Percentiles rank a stretch among this genome's conserved stretches.
phyloP scores from a whole-genome alignment of 2,888 invertebrate genomes.

The Troglohyphantes excavatus region DNA sequence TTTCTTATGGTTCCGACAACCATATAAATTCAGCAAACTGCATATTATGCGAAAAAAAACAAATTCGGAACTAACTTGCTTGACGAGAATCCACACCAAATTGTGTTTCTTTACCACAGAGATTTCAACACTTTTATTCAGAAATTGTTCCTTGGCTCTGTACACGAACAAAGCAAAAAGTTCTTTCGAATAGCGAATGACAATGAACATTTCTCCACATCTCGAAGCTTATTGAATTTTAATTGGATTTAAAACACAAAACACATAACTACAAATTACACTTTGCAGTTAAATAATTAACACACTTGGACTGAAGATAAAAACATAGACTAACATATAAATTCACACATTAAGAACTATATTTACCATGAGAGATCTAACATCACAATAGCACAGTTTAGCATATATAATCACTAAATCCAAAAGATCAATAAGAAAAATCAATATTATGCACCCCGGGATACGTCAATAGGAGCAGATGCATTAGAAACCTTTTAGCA shows the following conservation, averaged over 20 bases:
- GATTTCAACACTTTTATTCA: no score
- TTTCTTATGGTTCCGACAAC: no score
- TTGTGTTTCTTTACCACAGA: no score
- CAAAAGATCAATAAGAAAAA: background rate
- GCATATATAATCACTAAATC: conserved; percentile 5
- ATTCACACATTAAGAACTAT: conserved; percentile 9
- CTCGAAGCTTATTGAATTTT: background rate
- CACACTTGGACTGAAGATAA: conserved; percentile 1
- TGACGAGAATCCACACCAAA: no score
- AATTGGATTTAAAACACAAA: background rate
- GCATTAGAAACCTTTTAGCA: no score
- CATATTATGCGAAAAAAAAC: no score
- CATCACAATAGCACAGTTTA: background rate
- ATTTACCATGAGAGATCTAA: background rate
- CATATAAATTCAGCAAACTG: no score
- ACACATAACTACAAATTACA: background rate
- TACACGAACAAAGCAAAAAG: background rate
- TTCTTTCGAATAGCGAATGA: background rate
- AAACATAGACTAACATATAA: background rate
- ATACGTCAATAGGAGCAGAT: background rate
- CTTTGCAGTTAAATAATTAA: background rate
- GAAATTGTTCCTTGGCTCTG: background rate
- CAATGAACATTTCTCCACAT: background rate
- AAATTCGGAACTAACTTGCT: no score
- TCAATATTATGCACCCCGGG: background rate